A percentile compares a stretch with the other conserved stretches of the same genome.
phyloP scores from a whole-genome alignment of 2,797 vertebrate species.

The Poeciliopsis turneri region DNA sequence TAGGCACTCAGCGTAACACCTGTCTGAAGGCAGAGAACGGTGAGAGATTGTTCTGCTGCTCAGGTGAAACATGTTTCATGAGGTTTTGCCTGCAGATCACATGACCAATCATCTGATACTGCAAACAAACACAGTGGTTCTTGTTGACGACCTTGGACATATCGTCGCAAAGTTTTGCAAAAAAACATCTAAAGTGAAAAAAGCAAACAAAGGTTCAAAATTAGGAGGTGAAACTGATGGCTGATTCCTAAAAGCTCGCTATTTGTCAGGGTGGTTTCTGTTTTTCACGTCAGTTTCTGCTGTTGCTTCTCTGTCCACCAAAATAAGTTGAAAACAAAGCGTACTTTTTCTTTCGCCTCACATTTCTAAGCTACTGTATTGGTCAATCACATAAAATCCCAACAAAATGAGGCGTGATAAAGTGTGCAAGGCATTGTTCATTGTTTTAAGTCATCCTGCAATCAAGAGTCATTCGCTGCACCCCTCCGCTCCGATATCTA shows the following conservation, averaged over 20 bases:
- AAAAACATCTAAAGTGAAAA: neutral
- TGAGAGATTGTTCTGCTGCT: constrained; percentile 6
- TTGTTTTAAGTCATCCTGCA: neutral
- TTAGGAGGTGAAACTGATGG: neutral
- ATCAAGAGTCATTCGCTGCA: neutral
- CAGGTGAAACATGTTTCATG: constrained; percentile 24
- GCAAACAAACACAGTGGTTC: constrained; percentile 33
- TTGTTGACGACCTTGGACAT: neutral
- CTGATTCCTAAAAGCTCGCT: neutral
- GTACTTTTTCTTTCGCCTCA: neutral
- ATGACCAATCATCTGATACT: constrained; percentile 44
- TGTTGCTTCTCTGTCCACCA: neutral
- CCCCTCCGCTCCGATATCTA: neutral
- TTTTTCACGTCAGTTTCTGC: neutral
- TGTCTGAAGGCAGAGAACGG: constrained; percentile 13
- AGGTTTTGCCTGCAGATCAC: constrained; percentile 43
- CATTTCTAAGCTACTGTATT: neutral
- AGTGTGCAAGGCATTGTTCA: neutral
- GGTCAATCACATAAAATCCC: neutral
- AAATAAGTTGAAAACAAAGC: neutral
- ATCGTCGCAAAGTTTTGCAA: neutral
- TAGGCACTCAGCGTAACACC: neutral
- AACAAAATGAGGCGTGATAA: neutral
- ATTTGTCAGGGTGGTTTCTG: neutral
- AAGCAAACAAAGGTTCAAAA: neutral